Evolutionary conservation across 2,113 vertebrate genomes (phyloP).

Genomic region (western clawed frog (Xenopus tropicalis)): UCB_Xtro_10.0 CM004444.2:150348501-150349000

Average conservation of each 20-base stretch:
- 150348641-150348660: too few relatives aligned
- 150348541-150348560: too few relatives aligned
- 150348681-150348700: not conserved
- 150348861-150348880: constrained; percentile 36
- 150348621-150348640: too few relatives aligned
- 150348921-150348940: constrained; percentile 16
- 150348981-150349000: too few relatives aligned
- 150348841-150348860: constrained; percentile 7
- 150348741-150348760: constrained; percentile 20
- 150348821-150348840: constrained; percentile 16
- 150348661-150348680: too few relatives aligned
- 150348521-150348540: too few relatives aligned
- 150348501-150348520: too few relatives aligned
- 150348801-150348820: constrained; percentile 26
- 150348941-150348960: too few relatives aligned
- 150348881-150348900: constrained; percentile 35
- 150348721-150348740: constrained; percentile 19
- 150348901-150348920: constrained; percentile 21
- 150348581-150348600: too few relatives aligned
- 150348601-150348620: too few relatives aligned
- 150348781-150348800: constrained; percentile 11
- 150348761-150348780: constrained; percentile 10
- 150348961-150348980: too few relatives aligned
- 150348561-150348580: too few relatives aligned
- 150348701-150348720: not conserved